Conservation (phyloP, 2,888 invertebrate genomes). For the Drymonia ruficornis region DNA sequence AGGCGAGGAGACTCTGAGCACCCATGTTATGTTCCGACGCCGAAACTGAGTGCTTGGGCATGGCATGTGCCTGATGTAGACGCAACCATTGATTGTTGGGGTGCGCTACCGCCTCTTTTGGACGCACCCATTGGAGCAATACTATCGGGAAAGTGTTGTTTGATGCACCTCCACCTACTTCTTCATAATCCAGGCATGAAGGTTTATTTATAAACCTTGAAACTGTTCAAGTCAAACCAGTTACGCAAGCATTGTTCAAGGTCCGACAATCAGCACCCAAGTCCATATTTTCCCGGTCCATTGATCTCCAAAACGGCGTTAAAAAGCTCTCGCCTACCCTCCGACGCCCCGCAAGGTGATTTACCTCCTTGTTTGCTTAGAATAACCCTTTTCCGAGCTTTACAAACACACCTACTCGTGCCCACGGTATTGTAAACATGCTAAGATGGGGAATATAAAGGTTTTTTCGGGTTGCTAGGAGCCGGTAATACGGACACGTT, state of each 20-base stretch:
- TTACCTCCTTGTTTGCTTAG: constrained; percentile 24
- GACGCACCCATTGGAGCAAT: too few species aligned
- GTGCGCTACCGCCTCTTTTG: too few species aligned
- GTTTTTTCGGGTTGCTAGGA: neutral
- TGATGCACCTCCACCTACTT: too few species aligned
- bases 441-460: neutral
- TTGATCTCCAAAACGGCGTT: neutral
- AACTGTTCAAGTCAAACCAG: neutral
- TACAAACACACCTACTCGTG: neutral
- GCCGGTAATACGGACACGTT: neutral
- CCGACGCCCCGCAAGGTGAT: constrained; percentile 25
- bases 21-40: too few species aligned
- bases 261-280: neutral
- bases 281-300: neutral
- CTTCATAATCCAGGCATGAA: too few species aligned
- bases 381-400: neutral
- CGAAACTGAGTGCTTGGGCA: too few species aligned
- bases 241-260: neutral
- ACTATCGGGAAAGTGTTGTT: too few species aligned
- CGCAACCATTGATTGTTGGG: too few species aligned
- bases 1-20: too few species aligned
- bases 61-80: too few species aligned
- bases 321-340: neutral
- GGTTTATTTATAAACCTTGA: too few species aligned
- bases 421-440: constrained; percentile 2